phyloP scores from a whole-genome alignment of 1,140 invertebrate genomes.

The Matsumurasca onukii region DNA sequence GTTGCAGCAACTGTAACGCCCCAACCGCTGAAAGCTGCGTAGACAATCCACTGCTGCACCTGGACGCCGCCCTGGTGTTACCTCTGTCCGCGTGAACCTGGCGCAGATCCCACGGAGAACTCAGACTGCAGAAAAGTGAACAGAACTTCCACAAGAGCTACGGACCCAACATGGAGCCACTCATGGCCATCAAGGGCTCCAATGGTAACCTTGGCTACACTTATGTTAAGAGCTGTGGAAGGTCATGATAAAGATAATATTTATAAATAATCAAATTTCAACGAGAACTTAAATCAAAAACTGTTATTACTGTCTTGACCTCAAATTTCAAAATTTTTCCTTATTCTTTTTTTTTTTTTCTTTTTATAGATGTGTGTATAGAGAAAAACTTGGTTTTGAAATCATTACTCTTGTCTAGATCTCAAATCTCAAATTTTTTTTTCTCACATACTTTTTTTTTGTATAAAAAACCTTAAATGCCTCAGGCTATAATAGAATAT shows the following conservation, averaged over 20 bases:
- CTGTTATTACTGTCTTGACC: no score
- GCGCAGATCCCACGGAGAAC: neutral
- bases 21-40: neutral
- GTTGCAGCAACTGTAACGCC: no score
- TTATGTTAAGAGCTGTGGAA: no score
- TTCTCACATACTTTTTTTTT: no score
- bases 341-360: neutral
- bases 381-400: neutral
- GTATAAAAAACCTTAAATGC: neutral
- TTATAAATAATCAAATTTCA: no score
- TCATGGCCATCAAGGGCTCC: neutral
- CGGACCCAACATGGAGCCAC: no score
- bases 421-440: no score
- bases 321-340: no score
- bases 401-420: neutral
- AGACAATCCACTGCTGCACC: neutral
- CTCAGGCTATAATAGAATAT: slow-evolving; percentile 3
- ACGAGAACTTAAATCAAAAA: no score
- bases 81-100: neutral
- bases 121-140: no score
- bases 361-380: neutral
- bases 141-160: no score
- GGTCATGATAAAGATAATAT: no score
- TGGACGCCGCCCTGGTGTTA: neutral
- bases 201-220: neutral